phyloP scores from a whole-genome alignment of 2,797 vertebrate genomes.

The Coendou prehensilis region DNA sequence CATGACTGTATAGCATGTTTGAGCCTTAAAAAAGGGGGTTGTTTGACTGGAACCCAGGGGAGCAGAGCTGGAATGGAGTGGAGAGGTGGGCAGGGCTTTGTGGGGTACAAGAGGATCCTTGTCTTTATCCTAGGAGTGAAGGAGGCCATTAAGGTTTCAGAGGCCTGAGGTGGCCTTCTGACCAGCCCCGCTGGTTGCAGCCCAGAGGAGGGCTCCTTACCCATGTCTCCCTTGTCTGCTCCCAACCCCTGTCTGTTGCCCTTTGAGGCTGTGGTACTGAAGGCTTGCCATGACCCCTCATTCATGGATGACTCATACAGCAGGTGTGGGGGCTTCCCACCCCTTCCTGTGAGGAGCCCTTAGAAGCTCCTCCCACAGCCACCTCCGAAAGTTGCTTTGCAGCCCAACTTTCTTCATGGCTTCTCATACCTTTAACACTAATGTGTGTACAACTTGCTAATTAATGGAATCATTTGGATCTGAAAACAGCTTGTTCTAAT shows the following conservation, averaged over 20 bases:
- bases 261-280: neutral
- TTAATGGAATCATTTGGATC: constrained; percentile 78
- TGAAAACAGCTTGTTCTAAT: constrained; percentile 78
- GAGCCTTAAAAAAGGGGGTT: neutral
- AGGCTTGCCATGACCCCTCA: neutral
- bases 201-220: neutral
- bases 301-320: neutral
- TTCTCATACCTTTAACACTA: constrained; percentile 62
- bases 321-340: too few species aligned
- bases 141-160: too few species aligned
- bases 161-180: neutral
- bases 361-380: neutral
- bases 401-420: constrained; percentile 55
- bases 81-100: neutral
- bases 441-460: constrained; percentile 74
- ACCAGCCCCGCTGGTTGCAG: neutral
- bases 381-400: neutral
- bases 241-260: neutral
- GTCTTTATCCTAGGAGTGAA: neutral
- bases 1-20: neutral
- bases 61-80: too few species aligned
- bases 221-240: neutral
- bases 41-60: neutral
- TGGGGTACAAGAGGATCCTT: neutral
- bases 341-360: neutral